Percentiles rank a stretch among this genome's conserved stretches.
Evolutionary conservation across 2,113 vertebrate species (phyloP).

Genomic region (Lethenteron camtschaticum): DNA sequence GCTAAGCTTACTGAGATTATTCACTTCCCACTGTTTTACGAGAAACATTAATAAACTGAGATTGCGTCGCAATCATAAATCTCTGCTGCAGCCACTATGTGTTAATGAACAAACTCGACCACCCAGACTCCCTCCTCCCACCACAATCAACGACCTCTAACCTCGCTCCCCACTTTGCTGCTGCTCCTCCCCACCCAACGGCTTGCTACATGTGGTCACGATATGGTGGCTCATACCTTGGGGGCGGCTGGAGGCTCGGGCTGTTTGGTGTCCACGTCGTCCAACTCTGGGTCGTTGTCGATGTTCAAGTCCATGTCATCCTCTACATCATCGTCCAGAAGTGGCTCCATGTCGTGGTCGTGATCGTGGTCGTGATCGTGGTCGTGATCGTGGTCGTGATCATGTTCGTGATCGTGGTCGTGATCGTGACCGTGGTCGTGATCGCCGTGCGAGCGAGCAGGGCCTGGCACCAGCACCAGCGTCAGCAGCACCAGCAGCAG

Average conservation of each 20-base stretch:
- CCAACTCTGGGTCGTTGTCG: constrained; percentile 11
- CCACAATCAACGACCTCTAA: neutral
- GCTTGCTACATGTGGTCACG: constrained; percentile 5
- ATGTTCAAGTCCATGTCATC: constrained; percentile 44
- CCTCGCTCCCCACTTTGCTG: neutral
- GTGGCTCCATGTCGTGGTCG: no score
- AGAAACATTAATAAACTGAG: neutral
- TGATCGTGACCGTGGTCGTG: constrained; percentile 19
- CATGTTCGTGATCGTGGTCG: no score
- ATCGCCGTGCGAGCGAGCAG: constrained; percentile 27
- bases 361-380: no score
- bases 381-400: constrained; percentile 13
- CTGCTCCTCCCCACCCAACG: constrained; percentile 7
- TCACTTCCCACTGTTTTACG: no score
- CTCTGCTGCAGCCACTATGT: neutral
- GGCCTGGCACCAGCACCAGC: constrained; percentile 20
- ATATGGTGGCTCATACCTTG: neutral
- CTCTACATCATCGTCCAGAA: constrained; percentile 18
- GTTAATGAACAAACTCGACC: neutral
- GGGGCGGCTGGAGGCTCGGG: constrained; percentile 24
- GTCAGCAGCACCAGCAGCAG: constrained; percentile 37
- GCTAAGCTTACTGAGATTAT: no score
- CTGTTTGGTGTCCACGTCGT: constrained; percentile 18
- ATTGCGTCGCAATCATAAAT: neutral
- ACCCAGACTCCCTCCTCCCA: neutral